Evolutionary conservation across 2,888 invertebrate species (phyloP).

Genomic region (Pharmacophagus antenor): DNA sequence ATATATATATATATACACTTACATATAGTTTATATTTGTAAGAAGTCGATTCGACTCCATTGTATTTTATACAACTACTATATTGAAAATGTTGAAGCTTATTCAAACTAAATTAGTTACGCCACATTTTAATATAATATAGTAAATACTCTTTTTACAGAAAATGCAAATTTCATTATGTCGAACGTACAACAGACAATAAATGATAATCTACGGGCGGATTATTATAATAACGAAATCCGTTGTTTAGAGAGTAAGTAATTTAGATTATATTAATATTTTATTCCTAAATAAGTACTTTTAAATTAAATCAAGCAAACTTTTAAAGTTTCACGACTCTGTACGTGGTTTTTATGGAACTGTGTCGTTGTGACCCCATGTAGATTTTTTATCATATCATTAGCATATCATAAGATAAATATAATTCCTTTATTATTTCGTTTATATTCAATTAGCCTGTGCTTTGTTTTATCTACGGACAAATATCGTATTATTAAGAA

Average conservation of each 20-base stretch:
- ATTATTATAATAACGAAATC: too few species aligned
- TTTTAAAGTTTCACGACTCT: conserved; percentile 33
- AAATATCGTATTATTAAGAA: conserved; percentile 1
- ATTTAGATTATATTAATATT: too few species aligned
- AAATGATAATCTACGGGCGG: neutral
- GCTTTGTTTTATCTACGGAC: conserved; percentile 31
- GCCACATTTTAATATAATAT: neutral
- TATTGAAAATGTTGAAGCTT: neutral
- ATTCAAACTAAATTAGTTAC: neutral
- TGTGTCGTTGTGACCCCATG: conserved; percentile 60
- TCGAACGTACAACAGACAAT: neutral
- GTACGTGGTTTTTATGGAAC: conserved; percentile 38
- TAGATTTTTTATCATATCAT: conserved; percentile 79
- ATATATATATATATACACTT: too few species aligned
- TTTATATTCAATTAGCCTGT: conserved; percentile 45
- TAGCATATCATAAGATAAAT: conserved; percentile 73
- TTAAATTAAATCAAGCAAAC: too few species aligned
- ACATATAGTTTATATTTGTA: conserved; percentile 23
- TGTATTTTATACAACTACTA: conserved; percentile 10
- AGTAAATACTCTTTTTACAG: neutral
- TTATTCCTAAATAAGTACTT: too few species aligned
- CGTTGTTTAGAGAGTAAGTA: too few species aligned
- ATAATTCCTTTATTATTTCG: conserved; percentile 49
- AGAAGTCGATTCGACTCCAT: conserved; percentile 14
- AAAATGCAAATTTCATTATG: neutral